These are phyloP conservation scores for Mormyrus proboscirostris DNA, from an alignment of 2,797 vertebrate genomes.

Conservation along the genomic window DNA sequence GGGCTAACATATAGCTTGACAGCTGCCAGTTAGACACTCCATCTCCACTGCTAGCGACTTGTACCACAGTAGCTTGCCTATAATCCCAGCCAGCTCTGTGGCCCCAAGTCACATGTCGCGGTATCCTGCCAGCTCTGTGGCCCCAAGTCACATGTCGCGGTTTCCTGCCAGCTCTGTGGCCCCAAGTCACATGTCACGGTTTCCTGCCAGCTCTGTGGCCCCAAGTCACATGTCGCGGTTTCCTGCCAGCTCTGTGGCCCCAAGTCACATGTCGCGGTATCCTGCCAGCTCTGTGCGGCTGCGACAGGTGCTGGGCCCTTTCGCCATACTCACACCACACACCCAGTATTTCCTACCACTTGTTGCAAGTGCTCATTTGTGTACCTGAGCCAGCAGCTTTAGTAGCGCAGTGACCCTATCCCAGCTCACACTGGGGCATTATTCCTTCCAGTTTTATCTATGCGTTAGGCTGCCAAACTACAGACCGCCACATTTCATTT, in stretches of 20 bases:
- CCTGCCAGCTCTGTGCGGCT: background rate
- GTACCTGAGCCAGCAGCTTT: background rate
- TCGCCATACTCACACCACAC: background rate
- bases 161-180: background rate
- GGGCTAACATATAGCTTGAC: background rate
- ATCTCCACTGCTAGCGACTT: background rate
- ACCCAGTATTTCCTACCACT: background rate
- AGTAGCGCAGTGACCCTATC: background rate
- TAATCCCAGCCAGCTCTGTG: background rate
- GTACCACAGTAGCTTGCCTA: background rate
- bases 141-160: too few relatives aligned
- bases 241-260: background rate
- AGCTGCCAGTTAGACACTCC: background rate
- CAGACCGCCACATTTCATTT: background rate
- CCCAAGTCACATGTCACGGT: background rate
- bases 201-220: background rate
- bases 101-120: background rate
- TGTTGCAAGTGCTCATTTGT: background rate
- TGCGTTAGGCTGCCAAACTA: background rate
- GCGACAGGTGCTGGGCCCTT: background rate
- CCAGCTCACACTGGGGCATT: background rate
- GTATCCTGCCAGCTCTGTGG: background rate
- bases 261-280: background rate
- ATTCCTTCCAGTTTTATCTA: background rate
- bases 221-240: background rate